Percentiles rank a stretch among this genome's conserved stretches.
Evolutionary conservation across 1,140 invertebrate genomes (phyloP).

Genomic region (Paralvinella palmiformis): DNA sequence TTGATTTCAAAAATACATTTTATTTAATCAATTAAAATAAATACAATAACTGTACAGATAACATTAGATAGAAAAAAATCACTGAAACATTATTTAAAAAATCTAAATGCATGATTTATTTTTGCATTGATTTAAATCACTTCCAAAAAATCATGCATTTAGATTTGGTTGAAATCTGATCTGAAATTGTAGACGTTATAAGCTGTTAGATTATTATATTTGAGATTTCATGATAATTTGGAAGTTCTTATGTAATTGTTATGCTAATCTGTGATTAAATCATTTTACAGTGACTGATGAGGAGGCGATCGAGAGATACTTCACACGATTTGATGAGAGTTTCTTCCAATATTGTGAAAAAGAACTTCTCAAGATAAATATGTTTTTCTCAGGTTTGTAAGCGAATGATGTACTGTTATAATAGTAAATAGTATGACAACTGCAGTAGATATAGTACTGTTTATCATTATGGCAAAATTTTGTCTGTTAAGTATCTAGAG

Average conservation of each 20-base stretch:
- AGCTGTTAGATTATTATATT: too few species aligned
- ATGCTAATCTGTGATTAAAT: too few species aligned
- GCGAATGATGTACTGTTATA: background rate
- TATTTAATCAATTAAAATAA: too few species aligned
- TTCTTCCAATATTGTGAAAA: constrained; percentile 94
- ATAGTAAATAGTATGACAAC: background rate
- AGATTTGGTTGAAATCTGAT: background rate
- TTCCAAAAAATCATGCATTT: background rate
- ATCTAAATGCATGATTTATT: too few species aligned
- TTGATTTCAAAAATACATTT: too few species aligned
- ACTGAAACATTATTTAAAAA: too few species aligned
- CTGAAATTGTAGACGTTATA: too few species aligned
- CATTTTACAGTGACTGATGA: constrained; percentile 39
- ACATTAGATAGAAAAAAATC: too few species aligned
- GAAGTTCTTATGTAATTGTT: constrained; percentile 18
- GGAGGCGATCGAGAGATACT: constrained; percentile 80
- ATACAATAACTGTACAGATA: too few species aligned
- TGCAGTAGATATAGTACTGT: background rate
- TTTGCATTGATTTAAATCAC: background rate
- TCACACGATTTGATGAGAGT: constrained; percentile 91
- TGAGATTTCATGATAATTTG: constrained; percentile 7
- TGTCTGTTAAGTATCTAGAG: constrained; percentile 3
- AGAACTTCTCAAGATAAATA: constrained; percentile 92
- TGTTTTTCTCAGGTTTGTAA: constrained; percentile 81
- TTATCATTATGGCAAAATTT: background rate